Evolutionary conservation across 2,113 vertebrate species (phyloP).

Genomic region (Zootoca vivipara): DNA sequence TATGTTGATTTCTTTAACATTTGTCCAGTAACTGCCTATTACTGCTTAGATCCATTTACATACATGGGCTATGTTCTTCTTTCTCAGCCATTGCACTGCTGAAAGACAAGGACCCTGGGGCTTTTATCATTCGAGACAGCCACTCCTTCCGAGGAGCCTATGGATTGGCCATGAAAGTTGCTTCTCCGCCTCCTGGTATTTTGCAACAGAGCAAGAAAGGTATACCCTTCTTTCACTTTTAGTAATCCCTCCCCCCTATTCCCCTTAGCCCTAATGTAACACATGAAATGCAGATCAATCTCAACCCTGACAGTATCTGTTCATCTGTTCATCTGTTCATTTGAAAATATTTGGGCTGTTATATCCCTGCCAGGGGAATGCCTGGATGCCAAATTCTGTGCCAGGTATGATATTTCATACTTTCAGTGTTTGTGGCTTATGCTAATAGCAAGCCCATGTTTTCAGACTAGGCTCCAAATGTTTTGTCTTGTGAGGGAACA

Average conservation of each 20-base stretch:
- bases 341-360: neutral
- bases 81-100: conserved; percentile 88
- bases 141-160: conserved; percentile 97
- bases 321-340: neutral
- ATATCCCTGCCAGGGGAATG: neutral
- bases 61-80: neutral
- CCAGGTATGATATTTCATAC: neutral
- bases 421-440: neutral
- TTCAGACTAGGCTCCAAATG: neutral
- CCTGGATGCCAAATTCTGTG: neutral
- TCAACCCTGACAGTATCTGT: neutral
- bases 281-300: neutral
- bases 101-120: conserved; percentile 90
- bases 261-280: neutral
- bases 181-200: conserved; percentile 88
- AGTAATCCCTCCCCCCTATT: neutral
- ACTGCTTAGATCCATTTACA: neutral
- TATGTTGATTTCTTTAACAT: neutral
- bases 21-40: neutral
- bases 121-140: conserved; percentile 97
- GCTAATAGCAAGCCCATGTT: neutral
- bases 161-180: conserved; percentile 95
- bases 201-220: conserved; percentile 94
- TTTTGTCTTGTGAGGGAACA: neutral
- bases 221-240: conserved; percentile 62